Evolutionary conservation across 2,888 invertebrate genomes (phyloP).

Genomic region (Melieria omissa): DNA sequence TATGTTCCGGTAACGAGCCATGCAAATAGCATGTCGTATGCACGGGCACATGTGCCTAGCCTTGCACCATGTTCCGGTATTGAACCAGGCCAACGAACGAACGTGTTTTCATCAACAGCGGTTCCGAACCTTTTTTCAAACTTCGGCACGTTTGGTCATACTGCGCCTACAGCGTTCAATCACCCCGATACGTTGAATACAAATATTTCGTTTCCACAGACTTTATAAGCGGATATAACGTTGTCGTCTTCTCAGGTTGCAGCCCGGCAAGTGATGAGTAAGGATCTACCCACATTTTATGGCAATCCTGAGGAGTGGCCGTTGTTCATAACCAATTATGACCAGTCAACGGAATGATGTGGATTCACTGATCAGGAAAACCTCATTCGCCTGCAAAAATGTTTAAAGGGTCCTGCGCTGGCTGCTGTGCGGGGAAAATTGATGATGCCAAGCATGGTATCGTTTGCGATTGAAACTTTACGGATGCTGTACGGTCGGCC

Average conservation of each 20-base stretch:
- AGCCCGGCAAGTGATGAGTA: constrained; percentile 12
- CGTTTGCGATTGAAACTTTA: constrained; percentile 24
- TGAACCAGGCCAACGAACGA: no score
- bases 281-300: constrained; percentile 6
- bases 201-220: constrained; percentile 69
- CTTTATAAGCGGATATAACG: constrained; percentile 79
- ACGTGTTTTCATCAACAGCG: no score
- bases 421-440: constrained; percentile 29
- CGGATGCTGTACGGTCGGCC: constrained; percentile 5
- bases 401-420: constrained; percentile 15
- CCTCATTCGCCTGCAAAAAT: constrained; percentile 16
- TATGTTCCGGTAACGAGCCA: no score
- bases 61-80: no score
- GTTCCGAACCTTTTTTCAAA: no score
- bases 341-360: constrained; percentile 28
- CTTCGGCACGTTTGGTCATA: no score
- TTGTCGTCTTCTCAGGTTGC: constrained; percentile 18
- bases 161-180: no score
- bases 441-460: constrained; percentile 29
- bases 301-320: constrained; percentile 34
- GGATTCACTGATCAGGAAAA: constrained; percentile 21
- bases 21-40: no score
- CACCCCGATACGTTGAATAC: no score
- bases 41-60: no score
- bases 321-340: constrained; percentile 27